Base-by-base conservation (phyloP, 2,888 invertebrate genomes). In the Coleophora deauratella region DNA sequence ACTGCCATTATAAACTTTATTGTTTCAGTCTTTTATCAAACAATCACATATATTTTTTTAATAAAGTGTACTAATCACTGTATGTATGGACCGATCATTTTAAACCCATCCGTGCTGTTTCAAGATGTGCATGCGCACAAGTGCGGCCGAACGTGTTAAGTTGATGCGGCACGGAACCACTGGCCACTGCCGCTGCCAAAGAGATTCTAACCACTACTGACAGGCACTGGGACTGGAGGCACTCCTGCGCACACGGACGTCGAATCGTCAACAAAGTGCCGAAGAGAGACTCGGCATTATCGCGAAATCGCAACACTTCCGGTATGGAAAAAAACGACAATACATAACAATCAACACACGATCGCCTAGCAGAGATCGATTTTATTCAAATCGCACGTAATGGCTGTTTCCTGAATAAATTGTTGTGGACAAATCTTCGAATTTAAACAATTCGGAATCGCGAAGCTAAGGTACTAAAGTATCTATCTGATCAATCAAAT, bases 1-100 rank as follows among this genome's bases (percentile, higher is more conserved):
- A 78, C 69, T 58, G 80, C 80, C 81, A 81, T 81, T 59, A 59
- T 66, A 8, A 35, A 41, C 33, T 34, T 34, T 42, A 15, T 32
- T 42, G 34, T 21, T 15, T 15, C 14, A 15, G 33, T 27, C 37
- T 14, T 27, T 10, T 12, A 36, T 8, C 21, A 9, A 36, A 36
- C 3, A 36, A 27, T 21, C 11, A 42, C 42, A 30, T 30, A 21
- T 21, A 42, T 43, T 37, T 31, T 11, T 31, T 31, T 11, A 6
- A 31, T 31, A n/a, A n/a, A 31, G 3, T 31, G 6, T 7, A 33
- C 6, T 7, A 9, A 32, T 33, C 38, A 38, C 38, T 9, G 11
- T 27, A 13, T 32, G 14, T 32, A 36, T 33, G 21, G 9, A 27
- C 28, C n/a, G 8, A n/a, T 15, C 33, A 40, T 33, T 32, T 32